Evolutionary conservation across 2,797 vertebrate species (phyloP).

Genomic region (Poecile montanus): DNA sequence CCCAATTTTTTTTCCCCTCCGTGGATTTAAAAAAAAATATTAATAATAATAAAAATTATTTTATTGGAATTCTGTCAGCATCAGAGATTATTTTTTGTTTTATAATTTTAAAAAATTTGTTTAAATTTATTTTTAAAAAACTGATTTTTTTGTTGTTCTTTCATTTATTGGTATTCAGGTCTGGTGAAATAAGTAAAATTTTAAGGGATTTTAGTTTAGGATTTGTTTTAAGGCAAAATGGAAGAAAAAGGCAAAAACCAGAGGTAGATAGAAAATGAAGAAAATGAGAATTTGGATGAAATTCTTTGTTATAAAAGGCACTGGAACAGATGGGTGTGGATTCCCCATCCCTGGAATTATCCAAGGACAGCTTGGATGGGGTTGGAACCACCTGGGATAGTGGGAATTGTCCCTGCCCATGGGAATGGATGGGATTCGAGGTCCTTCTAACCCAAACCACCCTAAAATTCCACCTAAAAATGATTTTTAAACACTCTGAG

Average conservation of each 20-base stretch:
- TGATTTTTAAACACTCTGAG: background rate
- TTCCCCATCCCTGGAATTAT: background rate
- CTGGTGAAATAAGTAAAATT: background rate
- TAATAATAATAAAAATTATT: background rate
- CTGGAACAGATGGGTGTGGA: background rate
- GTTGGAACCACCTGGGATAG: background rate
- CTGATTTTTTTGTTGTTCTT: background rate
- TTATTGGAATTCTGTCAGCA: background rate
- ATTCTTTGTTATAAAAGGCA: background rate
- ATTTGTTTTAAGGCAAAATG: background rate
- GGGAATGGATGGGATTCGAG: background rate
- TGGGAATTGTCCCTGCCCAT: background rate
- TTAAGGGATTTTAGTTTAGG: background rate
- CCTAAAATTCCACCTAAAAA: background rate
- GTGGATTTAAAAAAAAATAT: background rate
- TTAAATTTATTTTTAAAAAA: too few species aligned
- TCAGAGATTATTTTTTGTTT: background rate
- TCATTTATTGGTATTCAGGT: too few species aligned
- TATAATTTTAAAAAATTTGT: background rate
- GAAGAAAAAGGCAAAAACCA: background rate
- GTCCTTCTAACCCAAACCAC: background rate
- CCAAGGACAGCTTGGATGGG: background rate
- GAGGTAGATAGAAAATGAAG: background rate
- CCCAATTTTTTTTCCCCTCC: too few species aligned
- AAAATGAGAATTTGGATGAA: background rate